Conservation (phyloP, 2,113 vertebrate genomes). For the Tachycineta bicolor region DNA sequence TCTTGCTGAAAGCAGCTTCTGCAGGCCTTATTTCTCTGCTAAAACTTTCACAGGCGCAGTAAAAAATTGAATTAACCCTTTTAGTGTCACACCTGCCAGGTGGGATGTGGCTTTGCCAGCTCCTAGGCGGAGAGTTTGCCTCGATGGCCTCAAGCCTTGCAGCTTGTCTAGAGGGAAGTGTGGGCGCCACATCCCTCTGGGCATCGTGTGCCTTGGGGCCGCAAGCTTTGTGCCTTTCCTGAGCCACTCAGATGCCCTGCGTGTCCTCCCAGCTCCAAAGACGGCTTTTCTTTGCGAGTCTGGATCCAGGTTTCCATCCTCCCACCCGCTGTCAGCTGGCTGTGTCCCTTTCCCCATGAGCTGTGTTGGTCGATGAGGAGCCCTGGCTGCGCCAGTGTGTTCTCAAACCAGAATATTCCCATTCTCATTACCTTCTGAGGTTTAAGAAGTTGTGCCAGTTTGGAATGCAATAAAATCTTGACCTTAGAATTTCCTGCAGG, state of each 20-base stretch:
- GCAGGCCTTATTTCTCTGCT: neutral
- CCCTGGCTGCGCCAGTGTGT: neutral
- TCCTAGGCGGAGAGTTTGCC: neutral
- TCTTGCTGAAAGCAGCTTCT: neutral
- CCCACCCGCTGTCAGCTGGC: neutral
- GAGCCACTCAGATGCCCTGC: neutral
- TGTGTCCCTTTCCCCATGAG: neutral
- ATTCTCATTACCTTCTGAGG: neutral
- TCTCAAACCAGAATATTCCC: constrained; percentile 30
- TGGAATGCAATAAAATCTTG: constrained; percentile 22
- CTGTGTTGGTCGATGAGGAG: neutral
- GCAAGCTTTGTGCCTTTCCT: neutral
- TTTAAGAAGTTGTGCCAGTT: constrained; percentile 15
- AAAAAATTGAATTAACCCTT: neutral
- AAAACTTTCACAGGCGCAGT: neutral
- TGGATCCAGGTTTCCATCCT: neutral
- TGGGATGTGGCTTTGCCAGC: neutral
- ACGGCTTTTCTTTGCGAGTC: neutral
- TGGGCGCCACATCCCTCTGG: rapidly evolving
- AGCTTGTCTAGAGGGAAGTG: neutral
- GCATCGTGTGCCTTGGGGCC: rapidly evolving
- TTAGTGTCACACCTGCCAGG: neutral
- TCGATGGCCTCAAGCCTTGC: neutral
- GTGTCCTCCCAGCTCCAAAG: neutral
- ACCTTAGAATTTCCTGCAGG: constrained; percentile 25